Base-by-base conservation (phyloP, 1,140 invertebrate species). In the Drosophila dunni region DNA sequence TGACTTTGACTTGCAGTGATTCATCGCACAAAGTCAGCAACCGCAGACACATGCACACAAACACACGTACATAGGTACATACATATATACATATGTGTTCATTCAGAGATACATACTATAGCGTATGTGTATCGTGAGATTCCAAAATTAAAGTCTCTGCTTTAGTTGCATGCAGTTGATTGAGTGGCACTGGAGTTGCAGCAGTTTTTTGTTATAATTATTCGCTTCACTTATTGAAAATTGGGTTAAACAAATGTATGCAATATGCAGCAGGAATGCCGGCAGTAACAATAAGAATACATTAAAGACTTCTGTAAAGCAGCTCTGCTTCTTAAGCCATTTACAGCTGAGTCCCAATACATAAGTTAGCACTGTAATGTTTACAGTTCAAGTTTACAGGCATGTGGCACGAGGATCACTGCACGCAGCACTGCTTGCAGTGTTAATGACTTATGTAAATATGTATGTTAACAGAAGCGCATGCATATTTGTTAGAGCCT, bases 21-120 rank as follows among this genome's bases (percentile, higher is more conserved):
- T 69, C 66, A 69, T 62, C 66, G 66, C 57, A 69, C 17, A 68
- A 53, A 56, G 56, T 45, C 56, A 45, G 20, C 40, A 45, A 40
- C 56, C 17, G 56, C 38, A 45, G 42, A 45, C 7, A 54, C 40
- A 40, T 34, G 64, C 33, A 44, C 3, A 38, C 29, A 50, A 33
- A 48, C 10, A 33, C 9, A 46, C 8, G 11, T 44, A 56, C n/a
- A 24, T 20, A 46, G 20, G 34, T 29, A 34, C 13, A 33, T 44
- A 61, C 34, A 48, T 6, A 29, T 29, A 3, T 24, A 24, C 3
- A 15, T 8, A 24, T 53, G 24, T 34, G 24, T 29, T 53, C 17
- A 17, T 29, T 13, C 15, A 40, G 9, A 13, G 34, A 38, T 56
- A 40, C 36, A 56, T 40, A 36, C 3, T 13, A 33, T 7, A 11